Evolutionary conservation across 2,113 vertebrate species (phyloP), one percentile per base, ranked within the genome.

Genomic region (Mobula birostris): DNA sequence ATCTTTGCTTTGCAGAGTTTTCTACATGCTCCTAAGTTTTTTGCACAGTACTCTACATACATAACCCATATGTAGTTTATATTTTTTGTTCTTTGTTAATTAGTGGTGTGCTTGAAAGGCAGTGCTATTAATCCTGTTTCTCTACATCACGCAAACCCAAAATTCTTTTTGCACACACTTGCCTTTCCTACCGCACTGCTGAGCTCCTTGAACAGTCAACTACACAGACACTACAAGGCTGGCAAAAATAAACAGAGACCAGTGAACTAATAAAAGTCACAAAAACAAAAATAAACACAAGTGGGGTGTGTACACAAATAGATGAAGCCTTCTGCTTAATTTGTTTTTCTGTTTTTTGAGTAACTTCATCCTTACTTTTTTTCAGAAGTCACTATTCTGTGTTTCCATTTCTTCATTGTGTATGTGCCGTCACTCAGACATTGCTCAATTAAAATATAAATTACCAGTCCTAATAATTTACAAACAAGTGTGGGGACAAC

Each of bases 341-440:
- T 90, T 90, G 32, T 90, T 90, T 90, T 66, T 87, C 24, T 66
- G 58, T 66, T 66, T 90, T 61, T 66, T 88, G 83, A 88, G 85
- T 17, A 7, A 90, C 5, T 32, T 90, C 5, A 32, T 66, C 61
- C n/a, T 66, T 61, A 66, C 32, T 66, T 66, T 4, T 27, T 90
- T 29, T 36, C 85, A 90, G 58, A 90, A 85, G 27, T 85, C 32
- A 2, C 32, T 58, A 66, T 66, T 90, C 63, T 32, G 29, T 12
- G 63, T 66, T 63, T 66, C 61, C 63, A 66, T 68, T 66, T 32
- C 29, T 66, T 68, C 85, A 90, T 66, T 15, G 15, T 90, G n/a
- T 90, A 90, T 36, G n/a, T 32, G 29, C 32, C 66, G 56, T 87
- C 61, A 61, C 83, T 24, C 56, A 56, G 1, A 9, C 7, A 32